phyloP scores from a whole-genome alignment of 2,888 invertebrate species.

The Orchesella flavescens region DNA sequence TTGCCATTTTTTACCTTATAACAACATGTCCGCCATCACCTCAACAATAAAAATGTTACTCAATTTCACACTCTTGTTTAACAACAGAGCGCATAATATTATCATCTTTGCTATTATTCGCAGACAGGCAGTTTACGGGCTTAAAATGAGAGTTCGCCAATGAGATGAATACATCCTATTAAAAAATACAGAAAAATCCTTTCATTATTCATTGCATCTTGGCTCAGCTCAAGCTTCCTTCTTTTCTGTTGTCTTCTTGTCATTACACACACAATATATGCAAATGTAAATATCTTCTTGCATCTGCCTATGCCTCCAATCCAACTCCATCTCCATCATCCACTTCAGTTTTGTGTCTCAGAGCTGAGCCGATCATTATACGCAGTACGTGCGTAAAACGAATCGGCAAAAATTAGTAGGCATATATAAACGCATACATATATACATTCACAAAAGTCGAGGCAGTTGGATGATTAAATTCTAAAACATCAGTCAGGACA shows the following conservation, averaged over 20 bases:
- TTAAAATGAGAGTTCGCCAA: background rate
- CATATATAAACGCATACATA: slow-evolving; percentile 28
- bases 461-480: slow-evolving; percentile 28
- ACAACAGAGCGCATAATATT: background rate
- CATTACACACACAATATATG: background rate
- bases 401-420: background rate
- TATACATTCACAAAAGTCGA: slow-evolving; percentile 6
- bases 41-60: slow-evolving; percentile 27
- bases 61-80: slow-evolving; percentile 28
- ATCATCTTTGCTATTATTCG: background rate
- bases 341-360: background rate
- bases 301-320: too few relatives aligned
- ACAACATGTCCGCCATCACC: background rate
- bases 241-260: slow-evolving; percentile 1
- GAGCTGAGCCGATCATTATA: too few relatives aligned
- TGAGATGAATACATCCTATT: slow-evolving; percentile 8
- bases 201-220: background rate
- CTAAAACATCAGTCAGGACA: slow-evolving; percentile 9
- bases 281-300: background rate
- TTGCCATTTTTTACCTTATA: background rate
- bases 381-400: background rate
- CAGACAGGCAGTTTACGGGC: background rate
- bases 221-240: slow-evolving; percentile 20
- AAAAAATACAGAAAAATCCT: slow-evolving; percentile 1
- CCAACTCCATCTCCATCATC: too few relatives aligned